phyloP scores from a whole-genome alignment of 2,888 invertebrate species.

The Amaurobius ferox region DNA sequence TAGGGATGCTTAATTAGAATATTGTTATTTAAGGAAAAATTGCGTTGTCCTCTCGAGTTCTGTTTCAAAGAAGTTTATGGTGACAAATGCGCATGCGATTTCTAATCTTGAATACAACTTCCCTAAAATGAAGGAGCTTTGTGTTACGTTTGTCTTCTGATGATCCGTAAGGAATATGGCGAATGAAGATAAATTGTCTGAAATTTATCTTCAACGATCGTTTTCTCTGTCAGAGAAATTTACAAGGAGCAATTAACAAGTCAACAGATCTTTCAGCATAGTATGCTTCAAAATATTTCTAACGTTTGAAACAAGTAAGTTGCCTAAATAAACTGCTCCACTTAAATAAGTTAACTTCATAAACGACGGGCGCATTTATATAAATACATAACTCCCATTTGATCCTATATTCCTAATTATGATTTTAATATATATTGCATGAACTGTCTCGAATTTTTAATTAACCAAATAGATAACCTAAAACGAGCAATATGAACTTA shows the following conservation, averaged over 20 bases:
- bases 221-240: not conserved
- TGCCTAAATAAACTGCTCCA: no score
- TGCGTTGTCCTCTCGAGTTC: no score
- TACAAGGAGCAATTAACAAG: conserved; percentile 12
- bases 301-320: not conserved
- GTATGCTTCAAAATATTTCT: not conserved
- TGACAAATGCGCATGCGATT: not conserved
- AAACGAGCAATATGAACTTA: no score
- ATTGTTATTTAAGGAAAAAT: no score
- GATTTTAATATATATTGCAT: no score
- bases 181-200: conserved; percentile 4
- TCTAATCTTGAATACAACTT: not conserved
- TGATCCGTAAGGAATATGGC: conserved; percentile 5
- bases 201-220: not conserved
- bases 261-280: not conserved
- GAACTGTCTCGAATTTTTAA: no score
- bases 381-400: no score
- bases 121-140: not conserved
- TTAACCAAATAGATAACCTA: no score
- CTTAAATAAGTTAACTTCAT: no score
- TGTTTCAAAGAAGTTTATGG: not conserved
- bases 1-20: no score
- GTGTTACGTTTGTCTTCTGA: not conserved
- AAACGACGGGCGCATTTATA: no score
- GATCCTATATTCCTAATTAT: no score